Base-by-base conservation (phyloP, 2,797 vertebrate species). In the Trichosurus vulpecula region DNA sequence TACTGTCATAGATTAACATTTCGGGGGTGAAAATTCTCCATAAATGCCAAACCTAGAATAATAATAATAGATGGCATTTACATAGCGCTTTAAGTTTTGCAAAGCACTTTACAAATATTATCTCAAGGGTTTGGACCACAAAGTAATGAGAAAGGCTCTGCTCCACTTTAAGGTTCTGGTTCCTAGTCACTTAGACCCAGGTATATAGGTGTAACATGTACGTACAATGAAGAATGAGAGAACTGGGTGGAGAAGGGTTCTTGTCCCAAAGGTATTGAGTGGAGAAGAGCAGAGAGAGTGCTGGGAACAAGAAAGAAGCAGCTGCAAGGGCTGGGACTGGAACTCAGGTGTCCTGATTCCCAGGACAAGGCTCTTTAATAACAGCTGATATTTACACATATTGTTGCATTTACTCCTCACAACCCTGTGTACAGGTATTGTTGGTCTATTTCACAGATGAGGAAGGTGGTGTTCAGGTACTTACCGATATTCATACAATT, bases 11-110 rank as follows among this genome's bases (percentile, higher is more conserved):
- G 55, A n/a, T 10, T 4, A 94, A 4, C 14, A 66, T 91, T 96
- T 95, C 92, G 58, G 81, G 90, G 90, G 91, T 31, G 57, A 94
- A 94, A 92, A 53, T 41, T 57, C 19, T 81, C 74, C 74, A 47
- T 81, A 81, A 81, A 47, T 81, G n/a, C 41, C 74, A 27, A 81
- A 81, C 47, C 2, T 41, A 81, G 19, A 81, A 81, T 47, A 81
- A 81, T 47, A 47, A 81, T 47, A 47, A 81, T 41, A 81, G 8
- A 6, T 47, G 30, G 41, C 74, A 47, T 81, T 81, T 81, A 81
- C 74, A 47, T 25, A 81, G 22, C 22, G 22, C 41, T 81, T 25
- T 81, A 47, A 81, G 22, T 22, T 81, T 81, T 81, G 41, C 22
- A 25, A 81, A 81, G 41, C 3, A 1, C 8, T 81, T 47, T 81